Evolutionary conservation across 2,797 vertebrate genomes (phyloP), one percentile per base, ranked within the genome.

Genomic region (Takifugu ocellatus): DNA sequence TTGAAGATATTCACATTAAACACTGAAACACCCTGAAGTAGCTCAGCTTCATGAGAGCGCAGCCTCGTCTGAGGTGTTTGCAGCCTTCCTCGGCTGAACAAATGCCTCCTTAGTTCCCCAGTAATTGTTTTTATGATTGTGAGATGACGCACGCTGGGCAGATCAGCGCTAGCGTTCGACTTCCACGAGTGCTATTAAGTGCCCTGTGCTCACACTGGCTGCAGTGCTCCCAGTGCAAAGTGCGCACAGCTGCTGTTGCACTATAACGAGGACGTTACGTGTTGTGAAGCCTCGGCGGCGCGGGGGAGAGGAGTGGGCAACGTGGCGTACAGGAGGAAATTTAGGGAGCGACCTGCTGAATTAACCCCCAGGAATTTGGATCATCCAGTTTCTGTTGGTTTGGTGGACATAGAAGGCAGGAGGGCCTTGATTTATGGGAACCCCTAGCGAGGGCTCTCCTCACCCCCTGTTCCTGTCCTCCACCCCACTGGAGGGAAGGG

Each of bases 391-490:
- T 83, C 79, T 82, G 87, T 77, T 82, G 85, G 83, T 70, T 86
- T 82, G 84, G 79, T 83, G 83, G 83, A 84, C 78, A 78, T 73
- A 78, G 75, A 77, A 81, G 86, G 85, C 81, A 87, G 82, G 75
- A 82, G 85, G 76, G 80, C 78, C 85, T 87, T 94, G 93, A 95
- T 96, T 96, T 95, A 95, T 94, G 91, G 93, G 87, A 88, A 89
- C 90, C 93, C 84, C 91, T 93, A 90, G 91, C 87, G 89, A 85
- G 83, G 89, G 82, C 86, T 77, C 78, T 86, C 91, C 91, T 93
- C 93, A 91, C 90, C 93, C 92, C 90, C 86, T 88, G 91, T 91
- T 93, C 91, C 89, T 87, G 88, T 87, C 87, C 88, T 84, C 80
- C 81, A 83, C 73, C 78, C 81, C 72, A 63, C 63, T 69, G 65